Percentiles rank a stretch among this genome's conserved stretches.
Evolutionary conservation across 37 sponge, comb jelly and placozoan species (phyloP).

Genomic region (Halisarca cf. caerulea): DNA sequence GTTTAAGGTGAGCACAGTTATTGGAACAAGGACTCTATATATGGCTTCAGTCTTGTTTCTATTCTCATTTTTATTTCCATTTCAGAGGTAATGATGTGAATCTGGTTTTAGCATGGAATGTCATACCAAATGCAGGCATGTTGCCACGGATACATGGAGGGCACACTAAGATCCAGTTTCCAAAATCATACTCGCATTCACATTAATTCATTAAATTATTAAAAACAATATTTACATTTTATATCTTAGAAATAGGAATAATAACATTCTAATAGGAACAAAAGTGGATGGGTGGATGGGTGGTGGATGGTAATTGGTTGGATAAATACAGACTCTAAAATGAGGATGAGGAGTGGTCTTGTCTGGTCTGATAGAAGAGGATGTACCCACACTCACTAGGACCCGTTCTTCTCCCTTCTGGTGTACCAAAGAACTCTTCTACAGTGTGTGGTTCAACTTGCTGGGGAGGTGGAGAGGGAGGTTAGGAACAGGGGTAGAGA

Average conservation of each 20-base stretch:
- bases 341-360: constrained; percentile 8
- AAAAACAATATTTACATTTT: too few relatives aligned
- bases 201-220: background rate
- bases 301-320: background rate
- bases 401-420: constrained; percentile 64
- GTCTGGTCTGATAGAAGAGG: constrained; percentile 89
- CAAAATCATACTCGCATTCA: constrained; percentile 24
- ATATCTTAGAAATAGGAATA: too few relatives aligned
- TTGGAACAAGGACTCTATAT: too few relatives aligned
- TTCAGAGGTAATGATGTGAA: constrained; percentile 82
- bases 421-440: constrained; percentile 89
- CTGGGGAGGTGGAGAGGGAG: too few relatives aligned
- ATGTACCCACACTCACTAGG: constrained; percentile 92
- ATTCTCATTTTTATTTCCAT: constrained; percentile 11
- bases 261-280: background rate
- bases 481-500: too few relatives aligned
- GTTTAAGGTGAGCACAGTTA: constrained; percentile 59
- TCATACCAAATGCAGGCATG: constrained; percentile 90
- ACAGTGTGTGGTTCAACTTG: constrained; percentile 89
- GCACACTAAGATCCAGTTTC: constrained; percentile 36
- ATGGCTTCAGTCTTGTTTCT: too few relatives aligned
- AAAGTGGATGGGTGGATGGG: background rate
- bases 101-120: constrained; percentile 84
- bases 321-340: too few relatives aligned
- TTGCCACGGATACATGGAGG: constrained; percentile 66